Percentiles rank a stretch among this genome's conserved stretches.
Evolutionary conservation across 2,113 vertebrate species (phyloP).

Genomic region (Oreamnos americanus): DNA sequence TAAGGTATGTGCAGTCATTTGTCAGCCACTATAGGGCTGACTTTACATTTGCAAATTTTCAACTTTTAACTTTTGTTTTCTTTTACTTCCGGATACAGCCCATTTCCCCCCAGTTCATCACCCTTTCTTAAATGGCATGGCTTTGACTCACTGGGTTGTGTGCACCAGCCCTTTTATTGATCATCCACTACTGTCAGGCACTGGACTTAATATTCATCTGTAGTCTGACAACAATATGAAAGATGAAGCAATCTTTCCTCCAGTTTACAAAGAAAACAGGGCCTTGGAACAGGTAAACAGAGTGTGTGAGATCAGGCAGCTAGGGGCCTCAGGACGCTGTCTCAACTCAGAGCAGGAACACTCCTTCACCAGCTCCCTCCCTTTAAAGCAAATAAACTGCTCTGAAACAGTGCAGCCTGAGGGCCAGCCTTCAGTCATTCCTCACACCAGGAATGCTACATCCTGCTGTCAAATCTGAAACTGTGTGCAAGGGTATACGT

Average conservation of each 20-base stretch:
- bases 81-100: background rate
- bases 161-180: background rate
- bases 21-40: background rate
- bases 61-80: background rate
- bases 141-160: background rate
- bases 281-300: background rate
- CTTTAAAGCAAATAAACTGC: background rate
- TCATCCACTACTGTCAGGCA: background rate
- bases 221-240: background rate
- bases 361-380: background rate
- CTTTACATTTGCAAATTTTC: background rate
- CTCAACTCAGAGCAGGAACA: background rate
- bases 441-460: background rate
- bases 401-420: background rate
- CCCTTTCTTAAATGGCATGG: background rate
- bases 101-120: background rate
- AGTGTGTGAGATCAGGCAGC: background rate
- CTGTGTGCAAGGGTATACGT: background rate
- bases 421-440: background rate
- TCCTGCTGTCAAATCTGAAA: background rate
- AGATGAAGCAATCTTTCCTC: background rate
- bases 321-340: background rate
- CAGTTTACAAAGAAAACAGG: background rate
- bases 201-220: background rate
- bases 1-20: background rate